Base-by-base conservation (phyloP, 1,140 invertebrate genomes). In the Adoxophyes honmai region DNA sequence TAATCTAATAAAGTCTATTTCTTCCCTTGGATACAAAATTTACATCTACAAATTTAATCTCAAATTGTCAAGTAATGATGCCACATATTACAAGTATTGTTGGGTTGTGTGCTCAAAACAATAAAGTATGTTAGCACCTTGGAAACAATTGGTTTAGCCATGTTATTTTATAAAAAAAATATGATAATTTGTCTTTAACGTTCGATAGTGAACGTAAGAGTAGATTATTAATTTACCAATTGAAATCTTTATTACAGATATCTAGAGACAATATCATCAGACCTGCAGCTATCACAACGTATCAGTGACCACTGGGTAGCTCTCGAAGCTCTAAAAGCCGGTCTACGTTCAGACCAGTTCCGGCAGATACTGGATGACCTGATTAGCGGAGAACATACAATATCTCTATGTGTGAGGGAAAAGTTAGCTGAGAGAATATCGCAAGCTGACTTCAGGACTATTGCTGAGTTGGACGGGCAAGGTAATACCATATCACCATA, bases 261-360 rank as follows among this genome's bases (percentile, higher is more conserved):
- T 55, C 59, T 92, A 34, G 92, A 93, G 64, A 77, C 80, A 0
- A 78, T 93, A 53, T 79, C 89, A 1, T 54, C 64, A 1, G 81
- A 92, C 35, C 51, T 78, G 1, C 36, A 71, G 37, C 62, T 88
- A 0, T 77, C 70, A 0, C 75, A 80, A 13, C 67, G 72, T 33
- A 62, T 88, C 16, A 84, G 81, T 57, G 78, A 86, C 35, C 84
- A 88, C 48, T 85, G 86, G 84, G 78, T 87, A 0, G 66, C 64
- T 10, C 37, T 88, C 4, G 73, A 71, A 18, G 70, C 75, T 0
- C 14, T 88, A 8, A 68, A 68, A 16, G 14, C 57, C 0, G 83
- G 86, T 18, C 62, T 88, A 36, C 59, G 52, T 11, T 28, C 62
- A n/a, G 81, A 88, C 8, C 61, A 73, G n/a, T 86, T 77, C 13